Evolutionary conservation across 1,140 invertebrate species (phyloP), one percentile per base, ranked within the genome.

Genomic region (Wasmannia auropunctata): DNA sequence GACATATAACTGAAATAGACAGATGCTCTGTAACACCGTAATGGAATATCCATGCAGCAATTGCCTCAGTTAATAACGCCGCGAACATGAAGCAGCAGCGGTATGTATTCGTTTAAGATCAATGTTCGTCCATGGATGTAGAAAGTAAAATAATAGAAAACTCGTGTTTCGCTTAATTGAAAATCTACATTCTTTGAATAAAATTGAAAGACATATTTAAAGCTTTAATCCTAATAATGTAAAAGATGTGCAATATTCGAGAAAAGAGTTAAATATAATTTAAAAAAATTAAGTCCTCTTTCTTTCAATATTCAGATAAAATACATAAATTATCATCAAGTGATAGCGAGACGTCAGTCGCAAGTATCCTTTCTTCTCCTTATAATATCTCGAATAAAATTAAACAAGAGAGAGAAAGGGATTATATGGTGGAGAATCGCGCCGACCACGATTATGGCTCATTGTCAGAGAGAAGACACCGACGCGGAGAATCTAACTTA

Each of bases 21-120:
- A 14, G 11, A 69, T 19, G 31, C 3, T 77, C 40, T 22, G 54
- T 58, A n/a, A 51, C 34, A 22, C 14, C 63, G 69, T 75, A 84
- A 88, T 85, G 65, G 86, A 83, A 79, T 74, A 72, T 84, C 25
- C 72, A 25, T 67, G 51, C 74, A 63, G 10, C 54, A 76, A 74
- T 85, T 88, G 87, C 11, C 16, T 58, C 22, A 51, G 58, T 86
- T 88, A 88, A 89, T 80, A 76, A 84, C 46, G 19, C 11, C 25
- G 37, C 28, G 40, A 43, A 84, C 60, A 34, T 46, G 60, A 14
- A 75, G 60, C 19, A 49, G 22, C 22, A 37, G 7, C 7, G 7
- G 4, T 77, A 54, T 51, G 28, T 54, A 19, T 22, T 31, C n/a
- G 25, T 46, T 67, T 51, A 54, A 86, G 65, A 58, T 81, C 25